Evolutionary conservation across 2,797 vertebrate genomes (phyloP), one percentile per base, ranked within the genome.

Genomic region (Macrochelys suwanniensis): DNA sequence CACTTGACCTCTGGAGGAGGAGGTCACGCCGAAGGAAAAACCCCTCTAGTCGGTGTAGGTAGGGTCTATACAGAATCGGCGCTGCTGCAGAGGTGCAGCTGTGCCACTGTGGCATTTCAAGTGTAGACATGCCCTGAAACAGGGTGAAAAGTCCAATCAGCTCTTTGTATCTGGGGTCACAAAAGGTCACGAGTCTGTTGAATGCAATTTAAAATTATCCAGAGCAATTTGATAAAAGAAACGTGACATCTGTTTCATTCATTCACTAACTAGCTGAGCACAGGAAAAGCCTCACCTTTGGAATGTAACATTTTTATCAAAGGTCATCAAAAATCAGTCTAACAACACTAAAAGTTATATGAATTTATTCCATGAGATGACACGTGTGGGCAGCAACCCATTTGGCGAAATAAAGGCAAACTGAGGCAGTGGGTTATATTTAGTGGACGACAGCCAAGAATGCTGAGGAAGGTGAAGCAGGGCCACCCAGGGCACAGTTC

Each of bases 161-260:
- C 2, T 0, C 0, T 4, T 42, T 1, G 5, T 1, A 2, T 26
- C 2, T 0, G 53, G 28, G 28, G 42, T 79, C 57, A 5, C 51
- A 42, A 2, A 13, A n/a, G 8, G n/a, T 17, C 45, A 49, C 3
- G 49, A 2, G 7, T 2, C 59, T 0, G 2, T 3, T 16, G 7
- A 9, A 50, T 13, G 83, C 25, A 2, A 1, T 0, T 1, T 25
- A 11, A 2, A 0, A 0, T 6, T 16, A 19, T 23, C 1, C 45
- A 76, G 21, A 0, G 9, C 5, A 16, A 33, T 56, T 23, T 28
- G 17, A 65, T 42, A 37, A 21, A 61, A 4, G 21, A 54, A 50
- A 1, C 26, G 15, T 6, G 1, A 42, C 49, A 4, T 25, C 28
- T 56, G 10, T 8, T 2, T 45, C 54, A 26, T 4, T 1, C 49